Evolutionary conservation across 2,797 vertebrate genomes (phyloP).

Genomic region (Crocidura indochinensis): DNA sequence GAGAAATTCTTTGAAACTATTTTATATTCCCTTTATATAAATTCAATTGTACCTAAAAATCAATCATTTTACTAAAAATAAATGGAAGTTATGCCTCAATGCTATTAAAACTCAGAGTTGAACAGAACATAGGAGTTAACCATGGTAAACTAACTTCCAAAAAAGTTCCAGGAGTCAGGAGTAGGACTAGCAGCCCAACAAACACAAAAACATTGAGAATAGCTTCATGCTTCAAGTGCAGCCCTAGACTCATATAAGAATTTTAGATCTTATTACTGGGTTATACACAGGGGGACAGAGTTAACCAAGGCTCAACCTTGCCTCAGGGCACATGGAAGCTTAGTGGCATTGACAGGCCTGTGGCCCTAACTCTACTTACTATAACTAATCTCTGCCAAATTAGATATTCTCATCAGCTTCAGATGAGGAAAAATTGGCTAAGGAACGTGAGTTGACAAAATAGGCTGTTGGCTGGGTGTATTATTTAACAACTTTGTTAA

Average conservation of each 20-base stretch:
- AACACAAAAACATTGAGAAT: slow-evolving; percentile 39
- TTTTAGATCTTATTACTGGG: not conserved
- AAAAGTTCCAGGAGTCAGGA: slow-evolving; percentile 24
- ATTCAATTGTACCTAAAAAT: not conserved
- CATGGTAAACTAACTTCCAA: slow-evolving; percentile 43
- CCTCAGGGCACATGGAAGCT: slow-evolving; percentile 5
- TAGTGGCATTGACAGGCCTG: not conserved
- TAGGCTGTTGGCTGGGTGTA: not conserved
- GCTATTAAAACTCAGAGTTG: slow-evolving; percentile 55
- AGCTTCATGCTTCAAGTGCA: slow-evolving; percentile 49
- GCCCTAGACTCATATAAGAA: not conserved
- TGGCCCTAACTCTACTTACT: not conserved
- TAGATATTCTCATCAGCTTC: not conserved
- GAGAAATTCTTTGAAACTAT: too few relatives aligned
- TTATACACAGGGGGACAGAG: too few relatives aligned
- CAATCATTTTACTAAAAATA: not conserved
- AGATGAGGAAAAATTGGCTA: not conserved
- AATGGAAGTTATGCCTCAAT: slow-evolving; percentile 18
- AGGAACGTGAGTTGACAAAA: not conserved
- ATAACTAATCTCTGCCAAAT: not conserved
- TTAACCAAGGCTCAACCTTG: not conserved
- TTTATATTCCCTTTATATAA: not conserved
- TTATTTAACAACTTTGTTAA: not conserved
- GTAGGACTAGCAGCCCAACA: not conserved
- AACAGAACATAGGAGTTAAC: slow-evolving; percentile 49